Percentiles rank a stretch among this genome's conserved stretches.
These are phyloP conservation scores for Hemicentrotus pulcherrimus DNA, from an alignment of 35 echinoderm and acorn worm genomes.

Conservation along the genomic window DNA sequence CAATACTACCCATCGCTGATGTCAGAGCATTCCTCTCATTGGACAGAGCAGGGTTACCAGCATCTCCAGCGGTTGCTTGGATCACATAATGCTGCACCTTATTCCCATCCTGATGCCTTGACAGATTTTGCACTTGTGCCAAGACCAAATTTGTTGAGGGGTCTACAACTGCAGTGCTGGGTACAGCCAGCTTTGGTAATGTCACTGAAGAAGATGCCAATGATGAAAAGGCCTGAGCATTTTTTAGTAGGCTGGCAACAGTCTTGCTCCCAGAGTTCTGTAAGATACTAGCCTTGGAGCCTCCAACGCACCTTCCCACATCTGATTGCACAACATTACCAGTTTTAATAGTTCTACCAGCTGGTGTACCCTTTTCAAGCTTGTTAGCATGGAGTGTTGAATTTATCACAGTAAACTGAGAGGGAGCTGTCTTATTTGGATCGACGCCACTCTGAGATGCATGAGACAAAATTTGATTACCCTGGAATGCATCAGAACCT, in stretches of 20 bases:
- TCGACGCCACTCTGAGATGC: background rate
- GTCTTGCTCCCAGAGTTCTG: constrained; percentile 22
- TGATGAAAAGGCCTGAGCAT: background rate
- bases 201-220: constrained; percentile 30
- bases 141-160: background rate
- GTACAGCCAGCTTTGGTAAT: background rate
- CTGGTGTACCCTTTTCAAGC: background rate
- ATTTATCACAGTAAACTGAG: background rate
- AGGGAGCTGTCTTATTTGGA: background rate
- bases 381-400: background rate
- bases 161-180: constrained; percentile 21
- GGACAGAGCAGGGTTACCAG: background rate
- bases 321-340: background rate
- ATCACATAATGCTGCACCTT: constrained; percentile 7
- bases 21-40: background rate
- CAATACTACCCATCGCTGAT: background rate
- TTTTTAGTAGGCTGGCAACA: constrained; percentile 24
- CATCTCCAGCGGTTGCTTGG: background rate
- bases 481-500: constrained; percentile 39
- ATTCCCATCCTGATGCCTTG: background rate
- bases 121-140: constrained; percentile 12
- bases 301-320: background rate
- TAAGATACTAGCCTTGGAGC: background rate
- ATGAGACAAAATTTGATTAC: background rate
- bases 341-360: background rate